Conservation (phyloP, 2,797 vertebrate species). For the Poecilia picta region DNA sequence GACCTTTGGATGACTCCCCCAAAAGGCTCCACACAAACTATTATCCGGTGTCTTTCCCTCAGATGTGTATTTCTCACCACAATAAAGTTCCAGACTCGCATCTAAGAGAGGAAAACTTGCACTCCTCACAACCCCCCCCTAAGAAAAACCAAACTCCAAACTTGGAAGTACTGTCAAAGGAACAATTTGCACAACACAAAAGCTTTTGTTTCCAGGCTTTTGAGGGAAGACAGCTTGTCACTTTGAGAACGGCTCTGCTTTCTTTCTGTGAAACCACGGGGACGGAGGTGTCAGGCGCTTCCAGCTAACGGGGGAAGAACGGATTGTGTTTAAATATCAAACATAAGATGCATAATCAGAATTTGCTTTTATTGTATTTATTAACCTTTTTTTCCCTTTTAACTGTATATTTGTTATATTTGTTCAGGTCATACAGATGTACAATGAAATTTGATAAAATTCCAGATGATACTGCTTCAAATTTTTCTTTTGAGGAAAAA, state of each 20-base stretch:
- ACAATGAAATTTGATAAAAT: not conserved
- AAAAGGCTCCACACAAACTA: constrained; percentile 50
- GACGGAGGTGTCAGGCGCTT: constrained; percentile 45
- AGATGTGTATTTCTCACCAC: constrained; percentile 46
- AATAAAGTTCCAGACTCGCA: constrained; percentile 50
- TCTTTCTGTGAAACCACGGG: constrained; percentile 50
- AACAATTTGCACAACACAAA: constrained; percentile 75
- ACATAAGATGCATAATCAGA: not conserved
- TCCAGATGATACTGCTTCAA: not conserved
- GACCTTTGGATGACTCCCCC: constrained; percentile 69
- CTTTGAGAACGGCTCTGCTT: constrained; percentile 58
- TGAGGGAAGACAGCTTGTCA: constrained; percentile 60
- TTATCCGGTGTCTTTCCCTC: constrained; percentile 52
- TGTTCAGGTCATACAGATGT: not conserved
- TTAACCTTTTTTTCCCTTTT: not conserved
- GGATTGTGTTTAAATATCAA: constrained; percentile 18
- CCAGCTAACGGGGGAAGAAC: constrained; percentile 27
- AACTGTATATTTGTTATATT: not conserved
- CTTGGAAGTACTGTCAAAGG: constrained; percentile 59
- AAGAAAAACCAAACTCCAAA: constrained; percentile 29
- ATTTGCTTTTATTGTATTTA: not conserved
- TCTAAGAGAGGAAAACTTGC: constrained; percentile 46
- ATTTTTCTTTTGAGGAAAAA: not conserved
- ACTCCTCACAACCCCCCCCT: constrained; percentile 16
- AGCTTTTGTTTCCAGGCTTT: constrained; percentile 65